Conservation (phyloP, 2,888 invertebrate genomes). For the Drosophila pullipes region DNA sequence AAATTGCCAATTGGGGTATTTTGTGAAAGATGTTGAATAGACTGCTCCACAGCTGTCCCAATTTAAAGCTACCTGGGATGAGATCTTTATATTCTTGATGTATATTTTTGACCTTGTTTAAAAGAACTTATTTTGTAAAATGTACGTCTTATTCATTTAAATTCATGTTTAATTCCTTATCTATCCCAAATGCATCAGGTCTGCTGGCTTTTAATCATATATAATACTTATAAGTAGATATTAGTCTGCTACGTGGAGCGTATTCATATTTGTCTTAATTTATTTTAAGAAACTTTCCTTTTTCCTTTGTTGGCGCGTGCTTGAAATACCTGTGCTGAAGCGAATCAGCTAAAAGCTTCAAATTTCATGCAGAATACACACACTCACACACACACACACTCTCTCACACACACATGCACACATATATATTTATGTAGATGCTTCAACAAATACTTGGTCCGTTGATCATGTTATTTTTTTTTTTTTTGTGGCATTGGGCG, state of each 20-base stretch:
- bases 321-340: slow-evolving; percentile 54
- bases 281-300: slow-evolving; percentile 30
- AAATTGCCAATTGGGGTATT: slow-evolving; percentile 9
- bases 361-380: slow-evolving; percentile 54
- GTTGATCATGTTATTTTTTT: slow-evolving; percentile 55
- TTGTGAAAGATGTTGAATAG: neutral
- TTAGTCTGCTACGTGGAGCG: neutral
- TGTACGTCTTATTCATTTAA: neutral
- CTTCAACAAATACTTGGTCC: slow-evolving; percentile 29
- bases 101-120: neutral
- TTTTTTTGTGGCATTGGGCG: slow-evolving; percentile 52
- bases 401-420: slow-evolving; percentile 1
- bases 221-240: slow-evolving; percentile 36
- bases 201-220: slow-evolving; percentile 42
- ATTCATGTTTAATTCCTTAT: neutral
- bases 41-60: too few relatives aligned
- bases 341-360: slow-evolving; percentile 66
- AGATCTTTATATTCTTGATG: neutral
- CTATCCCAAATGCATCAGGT: slow-evolving; percentile 28
- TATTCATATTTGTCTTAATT: slow-evolving; percentile 53
- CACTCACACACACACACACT: slow-evolving; percentile 7
- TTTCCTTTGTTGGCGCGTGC: slow-evolving; percentile 35
- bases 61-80: neutral
- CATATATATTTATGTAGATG: slow-evolving; percentile 14
- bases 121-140: neutral